Evolutionary conservation across 1,140 invertebrate species (phyloP).

Genomic region (Pollicipes pollicipes): DNA sequence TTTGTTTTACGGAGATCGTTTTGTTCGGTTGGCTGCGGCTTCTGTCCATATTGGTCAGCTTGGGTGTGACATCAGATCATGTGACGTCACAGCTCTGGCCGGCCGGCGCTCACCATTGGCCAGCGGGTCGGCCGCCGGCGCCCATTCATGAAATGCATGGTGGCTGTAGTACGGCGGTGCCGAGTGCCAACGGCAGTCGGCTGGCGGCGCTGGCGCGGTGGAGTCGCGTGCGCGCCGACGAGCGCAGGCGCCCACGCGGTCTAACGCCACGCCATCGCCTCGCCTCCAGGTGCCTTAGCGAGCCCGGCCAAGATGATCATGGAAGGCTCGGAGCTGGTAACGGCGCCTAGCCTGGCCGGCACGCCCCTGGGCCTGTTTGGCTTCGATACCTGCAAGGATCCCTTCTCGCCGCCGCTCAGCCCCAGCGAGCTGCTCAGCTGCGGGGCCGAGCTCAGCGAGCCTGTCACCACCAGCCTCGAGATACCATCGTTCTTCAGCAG

Average conservation of each 20-base stretch:
- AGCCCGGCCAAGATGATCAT: not conserved
- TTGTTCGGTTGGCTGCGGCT: too few relatives aligned
- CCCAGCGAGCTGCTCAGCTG: not conserved
- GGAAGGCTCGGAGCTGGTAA: not conserved
- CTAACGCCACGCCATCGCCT: constrained; percentile 6
- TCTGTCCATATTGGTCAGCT: too few relatives aligned
- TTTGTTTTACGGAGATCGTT: too few relatives aligned
- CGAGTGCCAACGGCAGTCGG: too few relatives aligned
- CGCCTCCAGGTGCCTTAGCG: constrained; percentile 18
- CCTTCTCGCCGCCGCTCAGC: not conserved
- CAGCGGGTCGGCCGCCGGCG: constrained; percentile 1
- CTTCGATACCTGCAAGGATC: constrained; percentile 22
- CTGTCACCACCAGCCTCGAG: constrained; percentile 27
- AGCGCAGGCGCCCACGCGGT: too few relatives aligned
- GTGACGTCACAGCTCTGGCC: too few relatives aligned
- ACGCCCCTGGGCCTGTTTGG: not conserved
- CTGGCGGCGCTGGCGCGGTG: too few relatives aligned
- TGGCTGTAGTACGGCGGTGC: not conserved
- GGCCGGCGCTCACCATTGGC: not conserved
- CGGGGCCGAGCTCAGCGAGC: constrained; percentile 18
- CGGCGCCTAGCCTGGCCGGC: constrained; percentile 14
- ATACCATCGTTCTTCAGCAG: constrained; percentile 23
- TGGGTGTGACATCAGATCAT: too few relatives aligned
- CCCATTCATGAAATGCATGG: not conserved
- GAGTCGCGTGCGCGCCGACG: too few relatives aligned